Percentiles rank a stretch among this genome's conserved stretches.
Evolutionary conservation across 1,140 invertebrate genomes (phyloP).

Genomic region (Drosophila parvula): DNA sequence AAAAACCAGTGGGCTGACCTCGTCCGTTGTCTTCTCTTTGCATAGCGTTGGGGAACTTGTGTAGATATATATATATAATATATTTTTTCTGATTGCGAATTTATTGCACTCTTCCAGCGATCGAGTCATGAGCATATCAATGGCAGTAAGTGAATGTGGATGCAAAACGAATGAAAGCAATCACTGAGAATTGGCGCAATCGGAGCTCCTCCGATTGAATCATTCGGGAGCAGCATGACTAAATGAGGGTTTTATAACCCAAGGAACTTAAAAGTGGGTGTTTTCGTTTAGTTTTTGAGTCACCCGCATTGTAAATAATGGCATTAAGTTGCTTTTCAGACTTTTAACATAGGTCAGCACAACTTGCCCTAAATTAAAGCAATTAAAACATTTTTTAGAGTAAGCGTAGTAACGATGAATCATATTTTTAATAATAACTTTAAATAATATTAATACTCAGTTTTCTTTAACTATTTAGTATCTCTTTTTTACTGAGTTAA

Average conservation of each 20-base stretch:
- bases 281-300: slow-evolving; percentile 1
- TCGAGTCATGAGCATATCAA: slow-evolving; percentile 38
- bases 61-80: background rate
- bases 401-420: background rate
- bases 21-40: slow-evolving; percentile 11
- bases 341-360: background rate
- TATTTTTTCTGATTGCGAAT: slow-evolving; percentile 28
- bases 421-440: background rate
- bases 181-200: slow-evolving; percentile 21
- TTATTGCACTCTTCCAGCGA: slow-evolving; percentile 39
- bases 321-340: background rate
- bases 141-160: slow-evolving; percentile 9
- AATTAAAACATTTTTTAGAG: too few relatives aligned
- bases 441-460: background rate
- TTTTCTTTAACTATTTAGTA: background rate
- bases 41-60: slow-evolving; percentile 11
- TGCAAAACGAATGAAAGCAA: slow-evolving; percentile 4
- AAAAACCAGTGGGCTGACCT: slow-evolving; percentile 21
- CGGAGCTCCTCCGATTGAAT: slow-evolving; percentile 18
- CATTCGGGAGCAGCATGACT: slow-evolving; percentile 10
- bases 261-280: background rate
- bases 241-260: slow-evolving; percentile 9
- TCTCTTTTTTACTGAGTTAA: background rate
- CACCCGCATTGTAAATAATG: background rate
- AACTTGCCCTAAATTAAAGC: background rate